Base-by-base conservation (phyloP, 1,140 invertebrate genomes). In the Coelopa frigida region DNA sequence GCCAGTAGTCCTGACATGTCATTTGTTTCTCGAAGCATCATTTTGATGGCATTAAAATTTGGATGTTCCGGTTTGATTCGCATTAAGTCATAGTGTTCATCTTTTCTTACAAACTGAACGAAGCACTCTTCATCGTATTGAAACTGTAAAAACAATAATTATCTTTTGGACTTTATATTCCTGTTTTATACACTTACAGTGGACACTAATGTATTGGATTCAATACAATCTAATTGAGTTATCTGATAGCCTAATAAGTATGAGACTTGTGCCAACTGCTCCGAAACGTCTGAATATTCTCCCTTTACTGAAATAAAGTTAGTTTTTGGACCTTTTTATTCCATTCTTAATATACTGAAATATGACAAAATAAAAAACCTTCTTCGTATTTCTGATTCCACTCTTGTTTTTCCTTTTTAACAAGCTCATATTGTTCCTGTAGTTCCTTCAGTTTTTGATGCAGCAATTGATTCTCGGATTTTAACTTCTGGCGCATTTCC, bases 61-160 rank as follows among this genome's bases (percentile, higher is more conserved):
- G 41, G 41, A 43, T 32, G 41, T 31, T 27, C 27, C 8, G 41
- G 41, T 32, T 10, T 32, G 3, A 29, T 43, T n/a, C 33, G 27
- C 3, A 43, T 0, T n/a, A 43, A 11, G 33, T 43, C 15, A n/a
- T 31, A 43, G 5, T 21, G 26, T 21, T 43, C 17, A 18, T 14
- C 3, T 4, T 20, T 32, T 43, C 33, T 31, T n/a, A 20, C 14
- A 8, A 26, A 32, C 4, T 26, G n/a, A 31, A 43, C 27, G 23
- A 12, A 29, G 18, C 41, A 43, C n/a, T 26, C 15, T 21, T 43
- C 27, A 2, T 15, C 22, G 15, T 43, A 43, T 1, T 18, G 17
- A 14, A 43, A 31, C 41, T 43, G 15, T 17, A 32, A 32, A 43
- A 3, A 20, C 11, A 43, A 14, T 3, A 31, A 43, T 43, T 32